A percentile compares a stretch with the other conserved stretches of the same genome.
phyloP scores from a whole-genome alignment of 2,888 invertebrate genomes.

The Athetis lepigone region DNA sequence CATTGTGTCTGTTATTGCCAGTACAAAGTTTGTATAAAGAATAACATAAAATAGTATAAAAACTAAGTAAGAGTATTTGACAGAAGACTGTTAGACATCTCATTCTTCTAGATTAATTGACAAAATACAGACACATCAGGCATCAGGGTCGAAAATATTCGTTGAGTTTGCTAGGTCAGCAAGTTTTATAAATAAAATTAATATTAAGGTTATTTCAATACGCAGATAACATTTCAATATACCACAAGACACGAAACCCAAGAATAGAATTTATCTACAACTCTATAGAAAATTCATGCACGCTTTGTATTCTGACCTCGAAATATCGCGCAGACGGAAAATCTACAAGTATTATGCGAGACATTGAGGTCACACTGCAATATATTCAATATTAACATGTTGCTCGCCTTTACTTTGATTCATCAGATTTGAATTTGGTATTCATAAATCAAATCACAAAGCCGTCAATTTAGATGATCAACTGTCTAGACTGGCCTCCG shows the following conservation, averaged over 20 bases:
- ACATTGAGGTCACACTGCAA: constrained; percentile 38
- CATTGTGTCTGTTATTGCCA: too few relatives aligned
- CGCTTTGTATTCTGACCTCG: constrained; percentile 22
- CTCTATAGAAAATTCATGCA: constrained; percentile 19
- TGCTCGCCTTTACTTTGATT: constrained; percentile 15
- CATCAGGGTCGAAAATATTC: too few relatives aligned
- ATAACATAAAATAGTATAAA: too few relatives aligned
- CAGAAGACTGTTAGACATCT: too few relatives aligned
- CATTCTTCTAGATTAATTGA: too few relatives aligned
- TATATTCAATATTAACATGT: constrained; percentile 51
- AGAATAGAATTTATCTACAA: constrained; percentile 21
- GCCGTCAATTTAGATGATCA: constrained; percentile 35
- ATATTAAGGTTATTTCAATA: too few relatives aligned
- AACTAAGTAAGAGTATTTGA: too few relatives aligned
- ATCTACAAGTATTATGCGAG: constrained; percentile 46
- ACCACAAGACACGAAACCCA: constrained; percentile 4
- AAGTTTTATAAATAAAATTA: too few relatives aligned
- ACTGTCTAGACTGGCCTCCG: constrained; percentile 56
- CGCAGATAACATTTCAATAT: constrained; percentile 5
- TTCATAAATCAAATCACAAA: constrained; percentile 20
- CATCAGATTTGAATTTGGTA: constrained; percentile 38
- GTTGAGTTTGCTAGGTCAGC: too few relatives aligned
- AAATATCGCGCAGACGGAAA: constrained; percentile 35
- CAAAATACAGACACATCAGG: too few relatives aligned
- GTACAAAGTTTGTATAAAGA: too few relatives aligned